Evolutionary conservation across 2,113 vertebrate species (phyloP).

Genomic region (Periophthalmodon schlosseri): DNA sequence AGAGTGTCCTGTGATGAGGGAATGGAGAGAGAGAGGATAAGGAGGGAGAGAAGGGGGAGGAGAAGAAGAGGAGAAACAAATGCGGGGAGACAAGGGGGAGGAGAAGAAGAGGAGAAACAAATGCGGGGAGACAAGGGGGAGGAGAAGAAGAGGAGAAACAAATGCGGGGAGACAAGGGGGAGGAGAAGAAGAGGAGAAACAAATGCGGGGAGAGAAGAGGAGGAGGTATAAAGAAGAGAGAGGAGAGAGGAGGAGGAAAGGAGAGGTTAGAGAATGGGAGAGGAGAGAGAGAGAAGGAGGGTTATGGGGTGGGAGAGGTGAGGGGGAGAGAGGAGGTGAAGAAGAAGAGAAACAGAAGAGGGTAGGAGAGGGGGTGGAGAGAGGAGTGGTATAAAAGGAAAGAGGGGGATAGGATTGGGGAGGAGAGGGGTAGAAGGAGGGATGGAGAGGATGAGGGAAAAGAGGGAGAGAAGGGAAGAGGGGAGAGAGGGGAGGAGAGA

Average conservation of each 20-base stretch:
- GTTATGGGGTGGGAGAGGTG: too few relatives aligned
- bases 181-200: too few relatives aligned
- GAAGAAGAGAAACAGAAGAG: not conserved
- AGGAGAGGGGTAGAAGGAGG: not conserved
- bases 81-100: too few relatives aligned
- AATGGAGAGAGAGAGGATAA: not conserved
- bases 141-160: not conserved
- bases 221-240: not conserved
- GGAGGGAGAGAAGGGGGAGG: too few relatives aligned
- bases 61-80: not conserved
- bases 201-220: slow-evolving; percentile 26
- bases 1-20: slow-evolving; percentile 35
- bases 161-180: slow-evolving; percentile 17
- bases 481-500: not conserved
- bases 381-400: too few relatives aligned
- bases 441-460: not conserved
- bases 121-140: slow-evolving; percentile 6
- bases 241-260: too few relatives aligned
- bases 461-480: not conserved
- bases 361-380: too few relatives aligned
- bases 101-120: not conserved
- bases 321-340: not conserved
- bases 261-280: not conserved
- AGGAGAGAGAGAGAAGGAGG: too few relatives aligned
- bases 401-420: too few relatives aligned